phyloP scores from a whole-genome alignment of 2,113 vertebrate species.

The Tupaia chinensis region DNA sequence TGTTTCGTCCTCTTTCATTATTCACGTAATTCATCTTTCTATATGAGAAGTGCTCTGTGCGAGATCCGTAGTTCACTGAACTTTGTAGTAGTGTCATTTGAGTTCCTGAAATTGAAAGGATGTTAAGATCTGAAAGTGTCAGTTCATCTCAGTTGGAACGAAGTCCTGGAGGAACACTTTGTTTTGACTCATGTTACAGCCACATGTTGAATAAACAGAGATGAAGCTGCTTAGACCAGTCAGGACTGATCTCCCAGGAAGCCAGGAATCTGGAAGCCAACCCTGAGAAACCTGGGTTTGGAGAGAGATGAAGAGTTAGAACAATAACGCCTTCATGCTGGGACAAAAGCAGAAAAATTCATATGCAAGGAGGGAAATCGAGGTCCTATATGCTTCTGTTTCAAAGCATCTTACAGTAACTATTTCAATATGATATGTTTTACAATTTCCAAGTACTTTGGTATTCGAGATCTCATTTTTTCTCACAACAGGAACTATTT shows the following conservation, averaged over 20 bases:
- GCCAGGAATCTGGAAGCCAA: neutral
- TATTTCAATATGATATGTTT: neutral
- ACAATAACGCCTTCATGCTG: constrained; percentile 49
- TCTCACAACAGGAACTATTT: neutral
- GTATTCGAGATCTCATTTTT: neutral
- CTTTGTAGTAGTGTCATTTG: constrained; percentile 48
- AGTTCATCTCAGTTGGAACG: constrained; percentile 61
- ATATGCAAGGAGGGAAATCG: constrained; percentile 51
- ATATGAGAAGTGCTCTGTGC: neutral
- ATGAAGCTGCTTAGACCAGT: constrained; percentile 49
- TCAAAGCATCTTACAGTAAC: constrained; percentile 46
- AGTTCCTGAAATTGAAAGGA: constrained; percentile 54
- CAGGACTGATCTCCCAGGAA: constrained; percentile 20
- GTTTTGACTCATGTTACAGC: constrained; percentile 72
- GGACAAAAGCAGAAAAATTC: constrained; percentile 35
- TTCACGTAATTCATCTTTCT: constrained; percentile 42
- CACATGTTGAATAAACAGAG: constrained; percentile 44
- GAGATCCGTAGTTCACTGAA: constrained; percentile 22
- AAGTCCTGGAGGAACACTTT: constrained; percentile 56
- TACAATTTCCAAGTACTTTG: constrained; percentile 10
- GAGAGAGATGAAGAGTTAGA: constrained; percentile 29
- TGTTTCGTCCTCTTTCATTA: constrained; percentile 71
- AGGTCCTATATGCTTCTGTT: neutral
- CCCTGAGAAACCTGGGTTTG: neutral
- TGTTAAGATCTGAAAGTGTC: constrained; percentile 68